These are phyloP conservation scores for Nicator chloris DNA, from an alignment of 2,113 vertebrate genomes.

Conservation along the genomic window DNA sequence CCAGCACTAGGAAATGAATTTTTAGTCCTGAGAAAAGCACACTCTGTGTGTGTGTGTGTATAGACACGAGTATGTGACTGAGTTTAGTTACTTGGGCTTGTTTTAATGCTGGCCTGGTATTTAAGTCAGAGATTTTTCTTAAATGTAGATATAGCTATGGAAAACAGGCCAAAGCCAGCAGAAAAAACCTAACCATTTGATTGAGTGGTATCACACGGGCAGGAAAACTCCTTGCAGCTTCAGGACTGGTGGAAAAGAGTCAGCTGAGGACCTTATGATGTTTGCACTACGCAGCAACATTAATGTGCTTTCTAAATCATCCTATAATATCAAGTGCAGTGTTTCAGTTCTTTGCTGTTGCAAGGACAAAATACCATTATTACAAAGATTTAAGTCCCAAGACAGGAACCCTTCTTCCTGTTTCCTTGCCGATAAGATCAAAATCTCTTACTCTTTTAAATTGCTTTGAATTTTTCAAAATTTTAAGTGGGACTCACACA, in stretches of 20 bases:
- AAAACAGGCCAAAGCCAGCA: not conserved
- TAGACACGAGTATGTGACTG: fast-evolving
- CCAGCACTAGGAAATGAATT: not conserved
- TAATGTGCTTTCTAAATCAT: not conserved
- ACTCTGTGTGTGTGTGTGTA: not conserved
- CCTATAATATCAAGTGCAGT: not conserved
- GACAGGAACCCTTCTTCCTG: not conserved
- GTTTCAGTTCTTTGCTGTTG: not conserved
- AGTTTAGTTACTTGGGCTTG: not conserved
- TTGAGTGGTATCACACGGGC: not conserved
- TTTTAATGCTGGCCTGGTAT: not conserved
- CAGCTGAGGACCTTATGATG: not conserved
- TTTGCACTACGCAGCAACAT: not conserved
- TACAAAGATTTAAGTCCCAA: not conserved
- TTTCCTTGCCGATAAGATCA: not conserved
- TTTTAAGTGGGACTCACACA: not conserved
- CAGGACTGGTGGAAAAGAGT: not conserved
- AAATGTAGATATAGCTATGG: not conserved
- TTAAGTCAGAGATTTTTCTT: not conserved
- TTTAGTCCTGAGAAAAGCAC: not conserved
- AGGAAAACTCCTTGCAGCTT: not conserved
- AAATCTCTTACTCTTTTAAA: not conserved
- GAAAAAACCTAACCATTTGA: not conserved
- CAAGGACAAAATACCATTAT: not conserved
- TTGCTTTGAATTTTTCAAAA: not conserved